Evolutionary conservation across 2,113 vertebrate genomes (phyloP).

Genomic region (Arothron firmamentum): DNA sequence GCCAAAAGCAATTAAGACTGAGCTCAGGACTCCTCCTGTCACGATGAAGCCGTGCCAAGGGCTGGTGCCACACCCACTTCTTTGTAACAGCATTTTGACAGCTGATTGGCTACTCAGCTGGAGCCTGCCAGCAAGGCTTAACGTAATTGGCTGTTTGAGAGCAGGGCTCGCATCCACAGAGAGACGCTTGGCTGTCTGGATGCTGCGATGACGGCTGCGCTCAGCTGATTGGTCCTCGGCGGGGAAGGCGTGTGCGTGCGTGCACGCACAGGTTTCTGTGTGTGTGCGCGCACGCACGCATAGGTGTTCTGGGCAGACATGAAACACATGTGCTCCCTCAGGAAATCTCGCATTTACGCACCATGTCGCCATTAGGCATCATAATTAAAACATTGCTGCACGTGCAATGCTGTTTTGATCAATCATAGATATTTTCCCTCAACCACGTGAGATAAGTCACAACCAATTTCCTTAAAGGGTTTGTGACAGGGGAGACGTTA

Average conservation of each 20-base stretch:
- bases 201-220: not conserved
- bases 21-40: slow-evolving; percentile 29
- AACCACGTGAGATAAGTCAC: slow-evolving; percentile 50
- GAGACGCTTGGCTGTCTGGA: not conserved
- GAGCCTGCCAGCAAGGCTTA: slow-evolving; percentile 5
- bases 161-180: slow-evolving; percentile 11
- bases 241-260: slow-evolving; percentile 39
- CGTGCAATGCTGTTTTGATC: slow-evolving; percentile 61
- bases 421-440: slow-evolving; percentile 40
- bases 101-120: slow-evolving; percentile 40
- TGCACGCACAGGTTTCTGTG: slow-evolving; percentile 1
- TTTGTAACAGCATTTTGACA: slow-evolving; percentile 15
- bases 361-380: not conserved
- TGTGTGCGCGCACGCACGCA: not conserved
- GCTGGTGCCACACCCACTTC: slow-evolving; percentile 33
- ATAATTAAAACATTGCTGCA: slow-evolving; percentile 2
- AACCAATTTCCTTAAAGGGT: not conserved
- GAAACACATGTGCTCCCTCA: not conserved
- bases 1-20: slow-evolving; percentile 39
- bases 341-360: not conserved
- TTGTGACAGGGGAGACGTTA: not conserved
- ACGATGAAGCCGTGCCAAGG: slow-evolving; percentile 25
- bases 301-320: not conserved
- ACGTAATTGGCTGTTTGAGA: slow-evolving; percentile 32
- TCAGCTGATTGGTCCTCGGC: slow-evolving; percentile 40